Percentiles rank a stretch among this genome's conserved stretches.
Evolutionary conservation across 1,140 invertebrate genomes (phyloP).

Genomic region (Drosophila pandora): DNA sequence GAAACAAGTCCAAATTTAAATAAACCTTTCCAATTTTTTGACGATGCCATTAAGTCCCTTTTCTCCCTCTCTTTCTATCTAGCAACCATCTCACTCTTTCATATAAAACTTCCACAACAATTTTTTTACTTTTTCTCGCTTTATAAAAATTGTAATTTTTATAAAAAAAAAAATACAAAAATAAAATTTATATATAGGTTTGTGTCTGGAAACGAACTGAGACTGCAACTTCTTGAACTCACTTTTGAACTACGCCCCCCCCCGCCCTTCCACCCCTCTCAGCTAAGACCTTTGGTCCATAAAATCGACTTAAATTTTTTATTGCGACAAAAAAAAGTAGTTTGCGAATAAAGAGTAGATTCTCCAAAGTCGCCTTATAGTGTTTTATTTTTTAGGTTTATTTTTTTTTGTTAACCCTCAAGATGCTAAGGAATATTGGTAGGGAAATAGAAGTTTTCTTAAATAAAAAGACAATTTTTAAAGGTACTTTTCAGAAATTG

Average conservation of each 20-base stretch:
- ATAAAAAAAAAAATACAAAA: conserved; percentile 17
- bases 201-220: not conserved
- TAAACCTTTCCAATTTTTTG: conserved; percentile 79
- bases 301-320: conserved; percentile 78
- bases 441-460: too few species aligned
- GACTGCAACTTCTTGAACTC: conserved; percentile 27
- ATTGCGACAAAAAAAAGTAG: conserved; percentile 71
- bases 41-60: conserved; percentile 53
- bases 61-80: not conserved
- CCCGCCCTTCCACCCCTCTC: not conserved
- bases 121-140: not conserved
- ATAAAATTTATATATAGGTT: not conserved
- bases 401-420: conserved; percentile 1
- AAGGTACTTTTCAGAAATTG: too few species aligned
- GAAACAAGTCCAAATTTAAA: conserved; percentile 82
- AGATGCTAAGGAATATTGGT: not conserved
- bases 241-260: not conserved
- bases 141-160: conserved; percentile 16
- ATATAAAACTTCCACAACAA: conserved; percentile 17
- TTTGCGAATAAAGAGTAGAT: conserved; percentile 39
- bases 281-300: conserved; percentile 52
- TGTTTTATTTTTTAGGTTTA: conserved; percentile 44
- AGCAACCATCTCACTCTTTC: not conserved
- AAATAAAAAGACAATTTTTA: too few species aligned
- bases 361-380: conserved; percentile 59